A percentile compares a stretch with the other conserved stretches of the same genome.
Conservation (phyloP, 2,797 vertebrate genomes). For the Peromyscus attwateri region DNA sequence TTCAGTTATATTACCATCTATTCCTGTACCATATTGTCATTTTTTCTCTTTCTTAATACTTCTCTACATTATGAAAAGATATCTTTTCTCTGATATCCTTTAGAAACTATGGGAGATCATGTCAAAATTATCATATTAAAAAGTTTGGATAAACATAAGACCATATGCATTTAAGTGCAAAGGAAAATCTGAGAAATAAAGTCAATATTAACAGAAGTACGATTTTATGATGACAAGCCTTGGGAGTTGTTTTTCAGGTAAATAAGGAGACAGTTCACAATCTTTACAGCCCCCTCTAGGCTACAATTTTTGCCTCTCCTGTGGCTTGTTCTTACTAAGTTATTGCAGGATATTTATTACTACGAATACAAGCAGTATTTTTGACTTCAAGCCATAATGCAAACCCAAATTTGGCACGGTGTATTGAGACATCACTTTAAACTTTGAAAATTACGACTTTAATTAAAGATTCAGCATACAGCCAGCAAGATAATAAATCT, state of each 20-base stretch:
- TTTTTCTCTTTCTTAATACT: background rate
- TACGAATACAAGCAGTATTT: constrained; percentile 57
- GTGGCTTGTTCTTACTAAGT: background rate
- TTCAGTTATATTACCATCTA: background rate
- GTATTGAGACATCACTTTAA: constrained; percentile 72
- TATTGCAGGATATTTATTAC: constrained; percentile 65
- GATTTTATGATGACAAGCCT: background rate
- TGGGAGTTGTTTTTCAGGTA: background rate
- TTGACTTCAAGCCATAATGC: constrained; percentile 63
- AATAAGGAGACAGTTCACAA: background rate
- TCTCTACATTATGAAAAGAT: background rate
- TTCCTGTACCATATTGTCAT: background rate
- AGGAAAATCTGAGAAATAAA: background rate
- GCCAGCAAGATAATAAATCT: constrained; percentile 77
- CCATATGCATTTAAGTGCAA: background rate
- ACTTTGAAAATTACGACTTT: constrained; percentile 79
- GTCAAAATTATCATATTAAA: background rate
- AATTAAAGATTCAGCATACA: constrained; percentile 81
- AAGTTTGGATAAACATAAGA: background rate
- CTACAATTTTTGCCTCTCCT: background rate
- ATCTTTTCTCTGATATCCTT: background rate
- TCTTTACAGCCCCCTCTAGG: background rate
- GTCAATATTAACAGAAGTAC: background rate
- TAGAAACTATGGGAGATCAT: background rate
- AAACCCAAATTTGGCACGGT: constrained; percentile 67